Evolutionary conservation across 2,888 invertebrate genomes (phyloP), one percentile per base, ranked within the genome.

Genomic region (Cremastinae sp.): DNA sequence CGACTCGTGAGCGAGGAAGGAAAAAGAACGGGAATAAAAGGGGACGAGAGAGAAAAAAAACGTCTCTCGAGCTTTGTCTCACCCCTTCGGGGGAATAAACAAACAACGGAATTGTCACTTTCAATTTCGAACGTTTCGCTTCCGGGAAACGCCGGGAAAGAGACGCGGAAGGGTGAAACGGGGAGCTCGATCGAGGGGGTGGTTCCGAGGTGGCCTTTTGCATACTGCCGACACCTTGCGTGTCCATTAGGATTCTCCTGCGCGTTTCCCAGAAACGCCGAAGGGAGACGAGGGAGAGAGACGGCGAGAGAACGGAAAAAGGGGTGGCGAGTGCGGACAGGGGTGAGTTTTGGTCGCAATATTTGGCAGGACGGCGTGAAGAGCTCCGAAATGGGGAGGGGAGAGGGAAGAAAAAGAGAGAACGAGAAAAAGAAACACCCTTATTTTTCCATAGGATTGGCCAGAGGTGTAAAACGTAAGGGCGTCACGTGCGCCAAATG

Each of bases 401-500:
- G 36, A 41, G 58, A 71, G 34, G 53, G 61, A 22, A 71, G 41
- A 71, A 28, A 34, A 61, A n/a, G 59, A 38, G 22, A 10, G 41
- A 45, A 28, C 28, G 28, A 28, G 28, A 28, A 28, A 28, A 28
- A 28, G 28, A 70, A 34, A 72, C 34, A 43, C 47, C 38, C 41
- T 7, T 38, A 20, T 20, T 20, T 49, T 36, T 34, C 8, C 34
- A 43, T 65, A 61, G 69, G 66, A 56, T 75, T 58, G 78, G 80
- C 84, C 84, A 85, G 86, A 88, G 86, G 88, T 87, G 88, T 83
- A 87, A 88, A 86, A 83, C 84, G 87, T 88, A 87, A 88, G 87
- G 85, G 87, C 88, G 88, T 86, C 88, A 87, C 88, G 88, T 88
- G 88, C 87, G 84, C 81, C 87, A 88, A 88, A 88, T 88, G 88